Evolutionary conservation across 2,797 vertebrate species (phyloP), one percentile per base, ranked within the genome.

Genomic region (Anolis apletophallus): DNA sequence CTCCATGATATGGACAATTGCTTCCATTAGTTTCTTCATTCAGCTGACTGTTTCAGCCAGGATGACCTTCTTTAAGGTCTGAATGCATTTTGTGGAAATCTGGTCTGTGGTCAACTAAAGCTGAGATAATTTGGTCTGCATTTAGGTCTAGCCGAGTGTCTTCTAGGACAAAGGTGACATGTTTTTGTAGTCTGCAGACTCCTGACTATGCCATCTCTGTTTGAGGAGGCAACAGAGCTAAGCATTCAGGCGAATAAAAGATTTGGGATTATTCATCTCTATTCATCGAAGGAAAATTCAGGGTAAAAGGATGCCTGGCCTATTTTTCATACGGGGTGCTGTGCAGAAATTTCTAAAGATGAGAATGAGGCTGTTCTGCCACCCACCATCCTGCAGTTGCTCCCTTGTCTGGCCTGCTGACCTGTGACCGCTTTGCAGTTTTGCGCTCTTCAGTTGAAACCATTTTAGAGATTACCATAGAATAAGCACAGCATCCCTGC

Each of bases 381-480:
- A 12, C 36, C 4, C 26, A 12, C 46, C 10, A 21, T 14, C 26
- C 61, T 64, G 61, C 61, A 29, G 26, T 67, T 14, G 26, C 12
- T 54, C 32, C n/a, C 16, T 21, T 36, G 23, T 50, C 32, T 50
- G 57, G 57, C 26, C 26, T 64, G 21, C 67, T 78, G 74, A 54
- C 52, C 64, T 85, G 34, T 79, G 26, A 76, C 75, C 34, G 54
- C 67, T 26, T 84, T 40, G 14, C 57, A 59, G 46, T 57, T 72
- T 59, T 40, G 12, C 26, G 13, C 46, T 34, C 50, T 36, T 57
- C 61, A 68, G 34, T 16, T 75, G 68, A 77, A 67, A 54, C 74
- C 46, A 77, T 85, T 80, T 80, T 21, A 5, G 40, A 85, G 77
- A 80, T 80, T 85, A 85, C 54, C 67, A 61, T 46, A 80, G 55